phyloP scores from a whole-genome alignment of 2,113 vertebrate genomes.

The Peromyscus californicus region DNA sequence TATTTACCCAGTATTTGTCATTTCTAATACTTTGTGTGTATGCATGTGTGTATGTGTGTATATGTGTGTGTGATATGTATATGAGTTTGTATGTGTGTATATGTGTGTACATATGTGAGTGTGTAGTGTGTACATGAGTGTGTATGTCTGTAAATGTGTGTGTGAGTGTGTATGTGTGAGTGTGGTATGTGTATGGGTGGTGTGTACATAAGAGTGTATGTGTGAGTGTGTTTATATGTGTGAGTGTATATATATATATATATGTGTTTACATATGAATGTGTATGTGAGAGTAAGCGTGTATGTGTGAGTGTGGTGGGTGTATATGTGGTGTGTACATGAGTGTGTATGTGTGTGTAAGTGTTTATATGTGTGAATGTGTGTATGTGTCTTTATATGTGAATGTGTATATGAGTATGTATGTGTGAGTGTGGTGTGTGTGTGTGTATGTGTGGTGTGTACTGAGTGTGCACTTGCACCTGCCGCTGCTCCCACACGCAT shows the following conservation, averaged over 20 bases:
- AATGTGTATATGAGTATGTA: background rate
- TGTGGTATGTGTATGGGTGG: background rate
- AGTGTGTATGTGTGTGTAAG: background rate
- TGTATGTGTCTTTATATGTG: background rate
- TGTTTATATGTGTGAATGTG: background rate
- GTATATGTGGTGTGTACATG: background rate
- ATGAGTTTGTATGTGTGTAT: too few species aligned
- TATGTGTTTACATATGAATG: too few species aligned
- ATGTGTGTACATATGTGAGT: too few species aligned
- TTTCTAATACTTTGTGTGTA: background rate
- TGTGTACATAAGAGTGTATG: too few species aligned
- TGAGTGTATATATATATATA: too few species aligned
- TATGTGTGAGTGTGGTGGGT: background rate
- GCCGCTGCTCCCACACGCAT: background rate
- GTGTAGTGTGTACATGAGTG: background rate
- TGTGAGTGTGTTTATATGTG: too few species aligned
- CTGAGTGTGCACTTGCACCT: background rate
- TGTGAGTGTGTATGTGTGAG: too few species aligned
- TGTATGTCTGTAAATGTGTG: background rate
- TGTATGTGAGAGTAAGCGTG: background rate
- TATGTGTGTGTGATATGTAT: background rate
- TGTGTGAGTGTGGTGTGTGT: background rate
- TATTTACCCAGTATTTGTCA: background rate
- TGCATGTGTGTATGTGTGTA: background rate
- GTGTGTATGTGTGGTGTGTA: background rate